Base-by-base conservation (phyloP, 2,888 invertebrate genomes). In the Orthosia incerta region DNA sequence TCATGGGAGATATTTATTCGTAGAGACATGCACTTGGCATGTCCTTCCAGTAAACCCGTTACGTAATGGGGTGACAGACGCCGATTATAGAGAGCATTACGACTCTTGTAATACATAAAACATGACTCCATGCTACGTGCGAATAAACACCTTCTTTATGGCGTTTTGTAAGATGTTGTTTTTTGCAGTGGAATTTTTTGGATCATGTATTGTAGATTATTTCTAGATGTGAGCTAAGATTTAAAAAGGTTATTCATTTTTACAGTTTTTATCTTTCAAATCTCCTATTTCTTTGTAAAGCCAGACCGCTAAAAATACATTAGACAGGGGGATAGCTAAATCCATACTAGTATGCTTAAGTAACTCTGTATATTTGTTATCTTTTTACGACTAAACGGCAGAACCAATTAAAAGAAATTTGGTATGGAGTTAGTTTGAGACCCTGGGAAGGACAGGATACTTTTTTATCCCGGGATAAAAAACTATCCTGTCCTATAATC, bases 11-110 rank as follows among this genome's bases (percentile, higher is more conserved):
- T 71, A 39, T 66, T 63, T 60, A 73, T 70, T 75, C 71, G 20
- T 68, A 88, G 85, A 88, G 87, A 89, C 90, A 89, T 88, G 86
- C 89, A 92, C 90, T 90, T 89, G 90, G 79, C 83, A 79, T 87
- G 90, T 89, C 89, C 89, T 87, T 86, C 76, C 71, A 71, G 80
- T 79, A 74, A 53, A 74, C 75, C 69, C 72, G 80, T 87, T 91
- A 88, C 88, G 86, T 81, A 89, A 87, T 73, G 68, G 65, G 80
- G 77, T 74, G 68, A 87, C 80, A 78, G 87, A 86, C 85, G 84
- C 80, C 76, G 87, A 86, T 83, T 84, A 87, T 79, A 56, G 65
- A 83, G 75, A 79, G 73, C 80, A 82, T 84, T 87, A 82, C 83
- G 74, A 72, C 57, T 61, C 51, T 20, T 62, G 39, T 45, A 50